phyloP scores from a whole-genome alignment of 2,888 invertebrate species.

The Hipparchia sbordonii region DNA sequence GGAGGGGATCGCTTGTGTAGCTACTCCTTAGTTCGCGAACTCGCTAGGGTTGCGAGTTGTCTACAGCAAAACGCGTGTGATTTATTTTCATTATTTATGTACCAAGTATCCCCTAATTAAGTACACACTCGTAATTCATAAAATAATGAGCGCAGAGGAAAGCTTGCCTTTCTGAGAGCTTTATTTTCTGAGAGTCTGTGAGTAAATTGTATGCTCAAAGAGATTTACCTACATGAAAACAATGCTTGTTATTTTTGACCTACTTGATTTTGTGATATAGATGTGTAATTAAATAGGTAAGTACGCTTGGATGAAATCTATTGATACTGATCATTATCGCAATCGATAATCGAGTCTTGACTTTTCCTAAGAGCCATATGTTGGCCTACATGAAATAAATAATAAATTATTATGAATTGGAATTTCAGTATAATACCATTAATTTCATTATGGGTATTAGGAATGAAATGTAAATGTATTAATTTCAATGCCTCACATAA shows the following conservation, averaged over 20 bases:
- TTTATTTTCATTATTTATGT: background rate
- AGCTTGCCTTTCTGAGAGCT: background rate
- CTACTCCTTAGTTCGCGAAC: constrained; percentile 28
- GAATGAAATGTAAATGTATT: too few relatives aligned
- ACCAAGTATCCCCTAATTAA: background rate
- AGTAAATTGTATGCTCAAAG: background rate
- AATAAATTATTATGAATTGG: too few relatives aligned
- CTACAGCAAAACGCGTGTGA: background rate
- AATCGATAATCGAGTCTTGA: background rate
- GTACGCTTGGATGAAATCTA: too few relatives aligned
- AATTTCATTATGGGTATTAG: too few relatives aligned
- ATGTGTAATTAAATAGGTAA: too few relatives aligned
- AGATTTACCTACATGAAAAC: background rate
- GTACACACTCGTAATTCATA: background rate
- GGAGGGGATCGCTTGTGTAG: constrained; percentile 29
- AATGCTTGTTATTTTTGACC: background rate
- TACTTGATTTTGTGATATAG: background rate
- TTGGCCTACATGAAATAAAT: too few relatives aligned
- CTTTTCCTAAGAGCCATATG: too few relatives aligned
- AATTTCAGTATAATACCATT: too few relatives aligned
- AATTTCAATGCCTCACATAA: too few relatives aligned
- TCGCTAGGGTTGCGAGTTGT: constrained; percentile 11
- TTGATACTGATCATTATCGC: background rate
- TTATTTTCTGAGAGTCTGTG: background rate
- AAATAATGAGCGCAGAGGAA: background rate